A percentile compares a stretch with the other conserved stretches of the same genome.
Conservation (phyloP, 2,888 invertebrate genomes). For the Drosophila eohydei region DNA sequence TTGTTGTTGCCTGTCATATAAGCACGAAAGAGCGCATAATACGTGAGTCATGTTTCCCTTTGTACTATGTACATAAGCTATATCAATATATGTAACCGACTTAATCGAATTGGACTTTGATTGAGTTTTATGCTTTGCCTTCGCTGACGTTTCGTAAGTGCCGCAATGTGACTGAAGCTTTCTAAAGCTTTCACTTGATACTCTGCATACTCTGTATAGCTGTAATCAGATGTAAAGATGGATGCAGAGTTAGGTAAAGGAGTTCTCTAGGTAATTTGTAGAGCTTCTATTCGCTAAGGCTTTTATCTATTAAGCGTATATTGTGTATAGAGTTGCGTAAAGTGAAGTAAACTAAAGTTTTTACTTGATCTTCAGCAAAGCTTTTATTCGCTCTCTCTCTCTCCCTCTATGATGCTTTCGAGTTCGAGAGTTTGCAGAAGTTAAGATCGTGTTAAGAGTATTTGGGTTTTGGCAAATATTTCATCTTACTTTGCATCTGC, state of each 20-base stretch:
- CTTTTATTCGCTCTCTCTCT: too few species aligned
- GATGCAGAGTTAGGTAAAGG: too few species aligned
- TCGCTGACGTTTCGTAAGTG: neutral
- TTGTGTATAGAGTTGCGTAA: neutral
- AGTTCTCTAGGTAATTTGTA: neutral
- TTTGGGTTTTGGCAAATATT: neutral
- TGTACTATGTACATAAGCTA: neutral
- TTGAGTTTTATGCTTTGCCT: constrained; percentile 10
- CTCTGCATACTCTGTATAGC: neutral
- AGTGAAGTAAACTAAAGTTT: neutral
- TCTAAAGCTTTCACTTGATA: neutral
- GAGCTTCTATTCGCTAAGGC: neutral
- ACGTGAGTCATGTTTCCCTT: constrained; percentile 17
- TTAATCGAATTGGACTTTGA: constrained; percentile 12
- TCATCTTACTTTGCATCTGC: neutral
- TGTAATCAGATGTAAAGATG: too few species aligned
- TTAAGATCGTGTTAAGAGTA: too few species aligned
- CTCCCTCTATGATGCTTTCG: too few species aligned
- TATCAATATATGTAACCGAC: neutral
- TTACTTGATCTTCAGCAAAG: too few species aligned
- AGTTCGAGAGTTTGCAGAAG: too few species aligned
- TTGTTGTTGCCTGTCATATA: constrained; percentile 47
- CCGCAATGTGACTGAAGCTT: neutral
- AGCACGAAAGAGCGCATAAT: constrained; percentile 31
- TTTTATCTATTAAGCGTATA: neutral